Evolutionary conservation across 2,797 vertebrate species (phyloP), one percentile per base, ranked within the genome.

Genomic region (Acanthurus tractus): DNA sequence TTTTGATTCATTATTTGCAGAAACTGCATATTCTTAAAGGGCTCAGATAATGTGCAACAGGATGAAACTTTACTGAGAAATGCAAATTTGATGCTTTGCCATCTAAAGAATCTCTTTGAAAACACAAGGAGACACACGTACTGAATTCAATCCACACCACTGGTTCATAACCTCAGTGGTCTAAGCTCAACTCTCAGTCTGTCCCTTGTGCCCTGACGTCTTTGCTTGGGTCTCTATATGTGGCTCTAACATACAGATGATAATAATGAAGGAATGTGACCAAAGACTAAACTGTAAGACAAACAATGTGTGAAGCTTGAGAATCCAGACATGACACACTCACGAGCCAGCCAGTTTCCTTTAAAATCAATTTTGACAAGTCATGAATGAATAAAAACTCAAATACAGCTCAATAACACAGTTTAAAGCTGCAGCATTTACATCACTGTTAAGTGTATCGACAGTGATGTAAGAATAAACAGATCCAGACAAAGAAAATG

Each of bases 121-220:
- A 75, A 82, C 74, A 75, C 12, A 25, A 50, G 2, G 18, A 4
- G 25, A 29, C 25, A 29, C 25, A 29, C 25, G 0, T 29, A 34
- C 29, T 34, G 5, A 34, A 34, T 34, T 34, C 29, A 34, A 6
- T 34, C 29, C 6, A 34, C 29, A 58, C 86, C 3, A 4, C 25
- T 50, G 18, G 15, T 86, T 81, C 61, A 69, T 88, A 79, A 73
- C 68, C 74, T 67, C 38, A 11, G 15, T 11, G 0, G 56, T 50
- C 81, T 78, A 83, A 82, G 79, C 76, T 49, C 55, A 73, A 63
- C 77, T 74, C 63, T 70, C 63, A 54, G 56, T 53, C 29, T 20
- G 55, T 65, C 40, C 56, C 36, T 63, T 38, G 67, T 55, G 45
- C 71, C 70, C 63, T 50, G 67, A 61, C 53, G 52, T 65, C 58